These are phyloP conservation scores for Diaphora mendica DNA, from an alignment of 2,888 invertebrate species.

Conservation along the genomic window DNA sequence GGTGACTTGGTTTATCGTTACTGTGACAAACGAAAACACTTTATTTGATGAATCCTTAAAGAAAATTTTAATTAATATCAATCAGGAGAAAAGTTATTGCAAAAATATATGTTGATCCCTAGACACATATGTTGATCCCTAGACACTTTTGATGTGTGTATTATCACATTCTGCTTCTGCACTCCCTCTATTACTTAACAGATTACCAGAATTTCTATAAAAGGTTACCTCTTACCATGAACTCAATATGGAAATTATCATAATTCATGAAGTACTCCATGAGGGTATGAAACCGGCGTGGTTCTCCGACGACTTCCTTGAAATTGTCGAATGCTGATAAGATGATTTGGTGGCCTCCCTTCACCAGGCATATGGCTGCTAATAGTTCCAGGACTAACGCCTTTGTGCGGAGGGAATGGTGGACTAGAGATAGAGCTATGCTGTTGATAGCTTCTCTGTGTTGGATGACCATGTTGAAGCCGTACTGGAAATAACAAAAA, in stretches of 20 bases:
- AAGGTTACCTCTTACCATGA: constrained; percentile 91
- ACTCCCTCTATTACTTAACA: background rate
- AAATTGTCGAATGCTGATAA: constrained; percentile 99
- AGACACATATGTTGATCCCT: too few species aligned
- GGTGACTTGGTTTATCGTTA: too few species aligned
- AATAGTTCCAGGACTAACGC: constrained; percentile 98
- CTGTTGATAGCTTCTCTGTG: constrained; percentile 99
- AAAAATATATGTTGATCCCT: too few species aligned
- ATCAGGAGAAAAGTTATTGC: too few species aligned
- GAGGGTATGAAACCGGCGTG: constrained; percentile 97
- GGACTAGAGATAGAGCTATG: constrained; percentile 98
- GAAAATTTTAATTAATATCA: too few species aligned
- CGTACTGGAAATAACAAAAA: constrained; percentile 88
- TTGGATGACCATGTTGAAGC: constrained; percentile 99
- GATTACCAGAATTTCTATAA: background rate
- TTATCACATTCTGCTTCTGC: too few species aligned
- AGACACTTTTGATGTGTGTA: too few species aligned
- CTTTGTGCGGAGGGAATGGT: constrained; percentile 98
- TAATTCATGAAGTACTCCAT: constrained; percentile 99
- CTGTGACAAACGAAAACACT: too few species aligned
- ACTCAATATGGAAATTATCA: constrained; percentile 98
- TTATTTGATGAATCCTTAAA: too few species aligned
- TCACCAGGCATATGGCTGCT: constrained; percentile 99
- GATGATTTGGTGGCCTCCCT: constrained; percentile 99
- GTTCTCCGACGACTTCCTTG: constrained; percentile 94